Evolutionary conservation across 2,797 vertebrate genomes (phyloP).

Genomic region (Sebastes steindachneri): DNA sequence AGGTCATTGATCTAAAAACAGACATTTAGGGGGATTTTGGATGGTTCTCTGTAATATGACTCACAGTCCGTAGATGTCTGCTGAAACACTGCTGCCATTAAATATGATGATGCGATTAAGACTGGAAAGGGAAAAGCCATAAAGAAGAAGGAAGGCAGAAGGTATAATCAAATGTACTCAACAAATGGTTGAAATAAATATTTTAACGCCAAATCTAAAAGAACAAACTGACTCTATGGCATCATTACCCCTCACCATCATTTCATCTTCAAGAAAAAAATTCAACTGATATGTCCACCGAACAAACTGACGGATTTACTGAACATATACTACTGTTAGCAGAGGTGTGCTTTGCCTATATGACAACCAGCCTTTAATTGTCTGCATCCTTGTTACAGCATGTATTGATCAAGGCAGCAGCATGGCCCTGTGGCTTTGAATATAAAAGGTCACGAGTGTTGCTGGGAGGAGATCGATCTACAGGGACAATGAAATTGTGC

Average conservation of each 20-base stretch:
- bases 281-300: not conserved
- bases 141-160: not conserved
- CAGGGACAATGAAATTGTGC: not conserved
- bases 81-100: slow-evolving; percentile 15
- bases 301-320: not conserved
- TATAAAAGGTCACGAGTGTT: not conserved
- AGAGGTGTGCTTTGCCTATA: not conserved
- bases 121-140: slow-evolving; percentile 4
- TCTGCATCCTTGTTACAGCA: not conserved
- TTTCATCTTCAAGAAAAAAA: not conserved
- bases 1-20: not conserved
- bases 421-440: not conserved
- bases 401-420: not conserved
- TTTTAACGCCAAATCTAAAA: not conserved
- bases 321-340: not conserved
- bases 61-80: not conserved
- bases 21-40: not conserved
- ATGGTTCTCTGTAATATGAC: not conserved
- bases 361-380: not conserved
- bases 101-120: slow-evolving; percentile 4
- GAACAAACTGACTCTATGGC: not conserved
- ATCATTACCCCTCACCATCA: not conserved
- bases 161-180: not conserved
- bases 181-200: not conserved
- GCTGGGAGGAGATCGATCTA: not conserved